Evolutionary conservation across 2,888 invertebrate genomes (phyloP), one percentile per base, ranked within the genome.

Genomic region (Ligdia adustata): DNA sequence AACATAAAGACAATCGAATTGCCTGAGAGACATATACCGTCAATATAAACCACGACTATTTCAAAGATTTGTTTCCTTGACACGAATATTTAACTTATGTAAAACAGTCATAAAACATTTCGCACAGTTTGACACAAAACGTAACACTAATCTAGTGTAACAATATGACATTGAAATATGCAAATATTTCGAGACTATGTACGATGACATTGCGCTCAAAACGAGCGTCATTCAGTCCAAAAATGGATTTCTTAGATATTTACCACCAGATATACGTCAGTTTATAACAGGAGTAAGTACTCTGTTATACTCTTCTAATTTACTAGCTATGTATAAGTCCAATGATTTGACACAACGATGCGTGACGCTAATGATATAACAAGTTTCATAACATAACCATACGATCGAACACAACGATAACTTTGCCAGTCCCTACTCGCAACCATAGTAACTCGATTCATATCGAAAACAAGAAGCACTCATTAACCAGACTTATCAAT

Each of bases 401-500:
- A 7, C 22, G 7, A 6, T 6, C 18, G 18, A 18, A 27, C 42
- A 35, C 34, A 34, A 39, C 37, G 6, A 14, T n/a, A 32, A 9
- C 14, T 3, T 22, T 9, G 12, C 22, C 14, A 12, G 24, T 15
- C 14, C 9, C 6, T 18, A 7, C 9, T 18, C 26, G 16, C 22
- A 38, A 28, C 22, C 32, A 39, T 18, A 52, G 52, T 41, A 55
- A 52, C 44, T 31, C 48, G 50, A 52, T 40, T 49, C 44, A 62
- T 59, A 62, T 55, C 51, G 39, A 41, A 55, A 60, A 71, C 64
- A 71, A 67, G 60, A 61, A 60, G 55, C 60, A 66, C 60, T 69
- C 69, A 74, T 72, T 70, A 75, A 72, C 50, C 52, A 55, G 56
- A 63, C 65, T 76, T 72, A 73, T 75, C 75, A 69, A 66, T 67